Evolutionary conservation across 1,140 invertebrate species (phyloP).

Genomic region (Semibalanus balanoides): DNA sequence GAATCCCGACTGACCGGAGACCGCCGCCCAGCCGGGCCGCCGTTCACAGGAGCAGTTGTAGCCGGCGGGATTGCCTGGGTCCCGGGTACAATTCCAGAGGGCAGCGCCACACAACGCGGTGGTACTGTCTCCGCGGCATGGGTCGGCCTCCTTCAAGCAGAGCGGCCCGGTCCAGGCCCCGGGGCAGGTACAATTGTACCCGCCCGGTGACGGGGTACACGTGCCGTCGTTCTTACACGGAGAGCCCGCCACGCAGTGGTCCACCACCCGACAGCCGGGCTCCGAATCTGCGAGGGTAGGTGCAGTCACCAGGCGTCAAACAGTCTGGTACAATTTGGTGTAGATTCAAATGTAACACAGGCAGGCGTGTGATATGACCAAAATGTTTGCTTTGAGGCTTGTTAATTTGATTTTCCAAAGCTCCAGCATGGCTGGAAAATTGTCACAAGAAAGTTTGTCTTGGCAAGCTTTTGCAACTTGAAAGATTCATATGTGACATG

Average conservation of each 20-base stretch:
- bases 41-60: not conserved
- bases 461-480: too few species aligned
- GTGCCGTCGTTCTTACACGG: slow-evolving; percentile 78
- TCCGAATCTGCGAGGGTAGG: not conserved
- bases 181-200: not conserved
- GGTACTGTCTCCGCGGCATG: not conserved
- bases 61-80: not conserved
- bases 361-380: too few species aligned
- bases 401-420: too few species aligned
- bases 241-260: slow-evolving; percentile 33
- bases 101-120: not conserved
- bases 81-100: not conserved
- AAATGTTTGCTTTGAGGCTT: too few species aligned
- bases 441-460: too few species aligned
- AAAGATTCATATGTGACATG: too few species aligned
- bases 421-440: too few species aligned
- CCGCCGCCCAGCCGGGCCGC: not conserved
- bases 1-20: not conserved
- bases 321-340: too few species aligned
- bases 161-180: not conserved
- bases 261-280: not conserved
- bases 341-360: too few species aligned
- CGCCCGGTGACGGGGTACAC: slow-evolving; percentile 31
- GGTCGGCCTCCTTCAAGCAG: not conserved
- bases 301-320: too few species aligned